These are phyloP conservation scores for Philaethria dido DNA, from an alignment of 2,888 invertebrate species.

Conservation along the genomic window DNA sequence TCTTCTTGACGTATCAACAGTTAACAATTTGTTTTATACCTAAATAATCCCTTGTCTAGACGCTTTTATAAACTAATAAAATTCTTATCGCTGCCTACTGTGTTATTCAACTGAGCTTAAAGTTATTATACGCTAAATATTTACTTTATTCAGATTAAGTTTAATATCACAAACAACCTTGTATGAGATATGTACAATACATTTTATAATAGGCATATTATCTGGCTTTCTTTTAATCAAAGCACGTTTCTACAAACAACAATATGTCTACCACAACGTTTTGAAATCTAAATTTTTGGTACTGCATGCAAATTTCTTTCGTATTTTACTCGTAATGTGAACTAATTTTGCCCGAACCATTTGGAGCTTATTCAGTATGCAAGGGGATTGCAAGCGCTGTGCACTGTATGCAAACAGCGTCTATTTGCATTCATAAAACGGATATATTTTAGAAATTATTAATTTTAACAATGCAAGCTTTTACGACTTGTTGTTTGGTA, in stretches of 20 bases:
- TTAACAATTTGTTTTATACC: background rate
- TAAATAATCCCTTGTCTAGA: conserved; percentile 3
- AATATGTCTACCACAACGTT: conserved; percentile 29
- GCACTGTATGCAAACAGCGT: conserved; percentile 46
- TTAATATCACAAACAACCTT: background rate
- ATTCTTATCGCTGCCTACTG: conserved; percentile 10
- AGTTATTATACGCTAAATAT: background rate
- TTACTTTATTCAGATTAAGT: background rate
- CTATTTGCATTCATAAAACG: conserved; percentile 40
- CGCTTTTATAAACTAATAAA: conserved; percentile 14
- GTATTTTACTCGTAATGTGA: conserved; percentile 24
- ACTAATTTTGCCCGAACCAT: conserved; percentile 32
- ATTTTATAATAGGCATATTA: background rate
- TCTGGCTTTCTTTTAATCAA: conserved; percentile 14
- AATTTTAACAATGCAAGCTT: conserved; percentile 22
- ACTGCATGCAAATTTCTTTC: conserved; percentile 31
- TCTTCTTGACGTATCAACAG: background rate
- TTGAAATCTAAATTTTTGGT: conserved; percentile 31
- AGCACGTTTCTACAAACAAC: conserved; percentile 36
- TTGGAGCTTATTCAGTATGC: conserved; percentile 49
- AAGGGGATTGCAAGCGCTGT: conserved; percentile 44
- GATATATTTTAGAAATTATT: conserved; percentile 31
- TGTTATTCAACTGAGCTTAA: background rate
- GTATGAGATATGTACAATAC: background rate
- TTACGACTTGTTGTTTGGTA: background rate